Evolutionary conservation across 2,888 invertebrate genomes (phyloP), one percentile per base, ranked within the genome.

Genomic region (Cosmopolites sordidus): DNA sequence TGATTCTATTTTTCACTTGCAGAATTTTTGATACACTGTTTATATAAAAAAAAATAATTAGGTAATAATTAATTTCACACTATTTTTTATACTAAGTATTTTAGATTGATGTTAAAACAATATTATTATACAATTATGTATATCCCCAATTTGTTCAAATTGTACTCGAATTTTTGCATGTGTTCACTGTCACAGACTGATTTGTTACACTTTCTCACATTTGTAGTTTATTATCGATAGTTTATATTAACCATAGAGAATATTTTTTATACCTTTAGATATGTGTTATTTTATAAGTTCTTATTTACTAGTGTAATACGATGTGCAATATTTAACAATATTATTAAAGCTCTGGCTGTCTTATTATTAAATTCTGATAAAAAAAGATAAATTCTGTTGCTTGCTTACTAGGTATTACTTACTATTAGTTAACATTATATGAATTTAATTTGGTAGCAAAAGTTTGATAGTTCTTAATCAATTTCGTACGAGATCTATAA

Each of bases 111-210:
- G 12, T 33, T n/a, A 33, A 11, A 33, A 33, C 22, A 22, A 22
- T 3, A 8, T 22, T 8, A 22, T 3, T 22, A 22, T 22, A 22
- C 22, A 22, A 22, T 22, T 33, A 33, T 9, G 33, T 33, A 33
- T n/a, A 11, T 33, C 5, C 11, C 33, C 22, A 8, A 8, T 22
- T 43, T 51, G 43, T 39, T 17, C 16, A 17, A 47, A 17, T 16
- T 40, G 46, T 53, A 44, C 53, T 48, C 48, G 48, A 49, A 16
- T 16, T 47, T 54, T 60, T 52, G 39, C 56, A 58, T 62, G 60
- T 60, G 58, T 61, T 62, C 58, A 60, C 59, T 17, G 51, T 61
- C 62, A 64, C 63, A 60, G 66, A 66, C 66, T 66, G 66, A 66
- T 64, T 64, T 63, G 58, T 62, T 62, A 56, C 58, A 54, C 50